Conservation (phyloP, 2,797 vertebrate genomes). For the Alouatta caraya region DNA sequence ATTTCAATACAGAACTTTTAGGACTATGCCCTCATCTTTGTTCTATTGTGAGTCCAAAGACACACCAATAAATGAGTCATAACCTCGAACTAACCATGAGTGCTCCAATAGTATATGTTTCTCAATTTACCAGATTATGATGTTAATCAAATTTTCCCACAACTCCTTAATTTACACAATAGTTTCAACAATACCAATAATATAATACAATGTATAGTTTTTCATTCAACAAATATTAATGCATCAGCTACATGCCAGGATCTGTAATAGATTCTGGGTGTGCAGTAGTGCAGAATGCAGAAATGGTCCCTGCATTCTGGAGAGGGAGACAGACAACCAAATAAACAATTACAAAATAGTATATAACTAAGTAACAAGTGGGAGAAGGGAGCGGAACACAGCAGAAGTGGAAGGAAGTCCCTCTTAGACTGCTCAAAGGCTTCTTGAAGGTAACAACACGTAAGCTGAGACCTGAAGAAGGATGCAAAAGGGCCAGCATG, state of each 20-base stretch:
- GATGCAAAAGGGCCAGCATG: neutral
- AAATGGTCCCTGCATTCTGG: neutral
- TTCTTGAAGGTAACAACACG: neutral
- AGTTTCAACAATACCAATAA: neutral
- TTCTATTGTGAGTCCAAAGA: neutral
- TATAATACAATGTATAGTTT: neutral
- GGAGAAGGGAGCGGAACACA: neutral
- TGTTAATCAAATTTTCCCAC: neutral
- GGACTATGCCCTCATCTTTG: neutral
- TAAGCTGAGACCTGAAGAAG: neutral
- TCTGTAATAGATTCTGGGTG: neutral
- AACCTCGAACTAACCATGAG: neutral
- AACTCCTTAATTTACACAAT: neutral
- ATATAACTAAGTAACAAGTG: neutral
- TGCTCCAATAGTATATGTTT: neutral
- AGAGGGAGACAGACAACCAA: neutral
- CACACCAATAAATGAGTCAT: neutral
- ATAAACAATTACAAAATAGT: neutral
- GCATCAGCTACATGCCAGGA: neutral
- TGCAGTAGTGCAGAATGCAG: neutral
- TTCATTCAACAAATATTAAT: neutral
- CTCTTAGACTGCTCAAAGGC: neutral
- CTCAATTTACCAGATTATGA: neutral
- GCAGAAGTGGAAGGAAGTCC: neutral
- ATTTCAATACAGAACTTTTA: slow-evolving; percentile 32